Evolutionary conservation across 2,888 invertebrate species (phyloP), one percentile per base, ranked within the genome.

Genomic region (Mimumesa dahlbomi): DNA sequence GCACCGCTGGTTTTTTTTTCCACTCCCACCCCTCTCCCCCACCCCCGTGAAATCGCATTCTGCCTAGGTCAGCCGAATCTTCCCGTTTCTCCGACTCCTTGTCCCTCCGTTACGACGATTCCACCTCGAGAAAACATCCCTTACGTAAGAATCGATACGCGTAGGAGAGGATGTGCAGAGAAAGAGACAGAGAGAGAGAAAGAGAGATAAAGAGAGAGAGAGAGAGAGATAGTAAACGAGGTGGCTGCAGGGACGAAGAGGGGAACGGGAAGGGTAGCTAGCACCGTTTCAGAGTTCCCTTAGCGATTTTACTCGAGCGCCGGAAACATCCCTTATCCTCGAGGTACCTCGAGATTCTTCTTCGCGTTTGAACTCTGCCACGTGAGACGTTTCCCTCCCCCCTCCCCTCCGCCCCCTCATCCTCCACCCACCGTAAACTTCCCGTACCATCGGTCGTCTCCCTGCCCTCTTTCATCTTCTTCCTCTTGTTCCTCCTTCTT

Each of bases 61-160:
- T 73, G 80, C 77, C 75, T 73, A 75, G 75, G 75, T 80, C 80
- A 80, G 80, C 80, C 59, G 61, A 48, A 65, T 75, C 53, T 38
- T 25, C 53, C 48, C 43, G 50, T 25, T 31, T 40, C 43, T 43
- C 34, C 43, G 18, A 11, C 18, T 48, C 21, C 63, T 25, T 21
- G 49, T 48, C 62, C 52, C 58, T 19, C 40, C 29, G 45, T 11
- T 53, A 25, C 53, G 31, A 25, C 34, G 31, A 70, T 71, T 75
- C 73, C 57, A 68, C 62, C 80, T 69, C 77, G 67, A 72, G 69
- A 77, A 80, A 80, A 80, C 80, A 77, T 80, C 75, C 71, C 71
- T 77, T 80, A 80, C 72, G 73, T 80, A 80, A 80, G 77, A 80
- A 80, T 80, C 80, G 80, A 80, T 80, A 80, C 77, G 79, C 65